phyloP scores from a whole-genome alignment of 2,113 vertebrate genomes.

The Condylura cristata region DNA sequence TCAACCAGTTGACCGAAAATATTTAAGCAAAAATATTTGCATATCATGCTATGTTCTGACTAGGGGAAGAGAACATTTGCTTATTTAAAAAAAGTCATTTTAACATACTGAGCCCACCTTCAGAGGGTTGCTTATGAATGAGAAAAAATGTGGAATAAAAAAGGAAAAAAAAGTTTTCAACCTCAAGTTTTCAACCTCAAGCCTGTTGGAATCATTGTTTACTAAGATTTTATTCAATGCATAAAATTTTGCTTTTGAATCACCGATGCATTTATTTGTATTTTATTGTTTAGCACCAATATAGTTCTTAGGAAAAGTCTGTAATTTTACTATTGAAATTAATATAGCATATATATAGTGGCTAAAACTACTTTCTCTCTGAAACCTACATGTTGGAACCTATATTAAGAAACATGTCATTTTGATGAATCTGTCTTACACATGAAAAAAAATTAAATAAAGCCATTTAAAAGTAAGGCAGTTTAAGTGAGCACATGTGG shows the following conservation, averaged over 20 bases:
- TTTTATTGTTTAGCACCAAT: slow-evolving; percentile 9
- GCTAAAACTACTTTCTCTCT: background rate
- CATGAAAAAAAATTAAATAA: slow-evolving; percentile 42
- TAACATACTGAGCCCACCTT: background rate
- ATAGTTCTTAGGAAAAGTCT: slow-evolving; percentile 31
- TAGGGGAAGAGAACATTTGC: background rate
- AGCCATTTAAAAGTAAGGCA: slow-evolving; percentile 34
- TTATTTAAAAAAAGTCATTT: slow-evolving; percentile 41
- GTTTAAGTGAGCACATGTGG: background rate
- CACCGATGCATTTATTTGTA: background rate
- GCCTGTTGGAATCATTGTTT: background rate
- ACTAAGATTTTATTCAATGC: slow-evolving; percentile 29
- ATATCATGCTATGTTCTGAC: background rate
- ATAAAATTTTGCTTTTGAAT: slow-evolving; percentile 42
- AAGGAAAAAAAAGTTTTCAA: slow-evolving; percentile 32
- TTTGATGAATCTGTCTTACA: slow-evolving; percentile 3
- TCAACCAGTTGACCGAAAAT: slow-evolving; percentile 15
- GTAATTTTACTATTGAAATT: slow-evolving; percentile 12
- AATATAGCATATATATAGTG: background rate
- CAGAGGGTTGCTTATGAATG: slow-evolving; percentile 20
- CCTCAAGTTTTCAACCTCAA: background rate
- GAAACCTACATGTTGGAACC: background rate
- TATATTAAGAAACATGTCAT: background rate
- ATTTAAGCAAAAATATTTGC: slow-evolving; percentile 17
- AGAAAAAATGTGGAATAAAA: slow-evolving; percentile 5